Evolutionary conservation across 2,113 vertebrate species (phyloP).

Genomic region (Cervus canadensis): DNA sequence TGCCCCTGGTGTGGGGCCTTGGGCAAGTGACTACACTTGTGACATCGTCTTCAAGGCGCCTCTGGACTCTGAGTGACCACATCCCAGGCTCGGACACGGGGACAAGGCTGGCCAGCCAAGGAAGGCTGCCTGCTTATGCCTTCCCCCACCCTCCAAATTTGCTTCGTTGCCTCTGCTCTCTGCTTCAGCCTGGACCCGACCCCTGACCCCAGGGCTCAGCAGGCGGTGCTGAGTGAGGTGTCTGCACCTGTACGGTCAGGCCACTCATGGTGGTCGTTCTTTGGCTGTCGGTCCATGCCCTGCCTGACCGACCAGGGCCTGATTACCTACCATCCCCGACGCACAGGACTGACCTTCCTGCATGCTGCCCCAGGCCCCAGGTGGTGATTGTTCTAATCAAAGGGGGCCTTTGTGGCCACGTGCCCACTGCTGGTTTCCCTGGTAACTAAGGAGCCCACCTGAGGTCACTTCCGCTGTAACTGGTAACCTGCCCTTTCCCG

Average conservation of each 20-base stretch:
- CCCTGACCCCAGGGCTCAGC: neutral
- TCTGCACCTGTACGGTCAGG: neutral
- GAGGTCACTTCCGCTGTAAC: neutral
- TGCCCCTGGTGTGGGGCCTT: neutral
- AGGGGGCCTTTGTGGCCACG: neutral
- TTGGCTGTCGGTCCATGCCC: neutral
- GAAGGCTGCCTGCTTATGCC: neutral
- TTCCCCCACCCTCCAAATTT: neutral
- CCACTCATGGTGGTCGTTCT: neutral
- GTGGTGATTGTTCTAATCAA: neutral
- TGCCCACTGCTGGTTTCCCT: neutral
- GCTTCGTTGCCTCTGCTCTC: neutral
- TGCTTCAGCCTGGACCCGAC: neutral
- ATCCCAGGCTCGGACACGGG: neutral
- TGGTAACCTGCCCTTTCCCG: neutral
- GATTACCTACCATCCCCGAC: neutral
- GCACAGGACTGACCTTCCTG: neutral
- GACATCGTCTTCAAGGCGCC: rapidly evolving
- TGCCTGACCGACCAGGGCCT: neutral
- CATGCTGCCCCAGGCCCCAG: neutral
- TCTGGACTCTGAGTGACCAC: neutral
- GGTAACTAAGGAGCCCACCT: neutral
- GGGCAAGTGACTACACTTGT: neutral
- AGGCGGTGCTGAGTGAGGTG: neutral
- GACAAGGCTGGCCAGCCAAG: rapidly evolving